phyloP scores from a whole-genome alignment of 1,140 invertebrate genomes.

The Lanistes nyassanus region DNA sequence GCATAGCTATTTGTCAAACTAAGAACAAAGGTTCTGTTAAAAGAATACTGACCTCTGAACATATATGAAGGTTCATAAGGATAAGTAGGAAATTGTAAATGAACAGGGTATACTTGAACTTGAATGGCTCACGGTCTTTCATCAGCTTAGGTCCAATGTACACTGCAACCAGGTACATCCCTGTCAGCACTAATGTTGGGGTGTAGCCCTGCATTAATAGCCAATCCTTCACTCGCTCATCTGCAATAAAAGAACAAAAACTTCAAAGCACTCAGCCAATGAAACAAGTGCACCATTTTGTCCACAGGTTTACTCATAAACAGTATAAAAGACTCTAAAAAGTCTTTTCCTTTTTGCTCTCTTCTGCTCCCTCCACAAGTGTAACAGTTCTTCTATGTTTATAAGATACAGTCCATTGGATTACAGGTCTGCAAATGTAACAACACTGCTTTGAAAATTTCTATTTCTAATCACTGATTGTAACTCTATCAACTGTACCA shows the following conservation, averaged over 20 bases:
- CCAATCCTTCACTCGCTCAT: slow-evolving; percentile 83
- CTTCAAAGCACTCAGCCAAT: neutral
- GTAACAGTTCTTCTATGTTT: no score
- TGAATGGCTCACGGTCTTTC: slow-evolving; percentile 82
- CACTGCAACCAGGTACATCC: slow-evolving; percentile 85
- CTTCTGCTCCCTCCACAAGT: no score
- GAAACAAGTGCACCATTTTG: no score
- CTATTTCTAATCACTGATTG: neutral
- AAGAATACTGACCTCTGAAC: slow-evolving; percentile 72
- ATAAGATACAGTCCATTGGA: no score
- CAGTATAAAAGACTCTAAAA: no score
- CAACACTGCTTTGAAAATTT: no score
- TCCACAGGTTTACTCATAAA: no score
- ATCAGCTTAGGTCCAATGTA: slow-evolving; percentile 82
- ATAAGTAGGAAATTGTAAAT: slow-evolving; percentile 89
- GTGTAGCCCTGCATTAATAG: slow-evolving; percentile 90
- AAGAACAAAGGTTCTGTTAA: neutral
- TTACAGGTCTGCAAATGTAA: no score
- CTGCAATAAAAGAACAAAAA: slow-evolving; percentile 36
- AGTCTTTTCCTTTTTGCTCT: no score
- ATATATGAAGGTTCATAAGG: slow-evolving; percentile 86
- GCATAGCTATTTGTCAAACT: neutral
- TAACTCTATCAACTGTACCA: neutral
- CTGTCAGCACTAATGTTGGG: slow-evolving; percentile 83
- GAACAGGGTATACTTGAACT: slow-evolving; percentile 81